These are phyloP conservation scores for Cyclophora albipunctata DNA, from an alignment of 2,888 invertebrate genomes.

Conservation along the genomic window DNA sequence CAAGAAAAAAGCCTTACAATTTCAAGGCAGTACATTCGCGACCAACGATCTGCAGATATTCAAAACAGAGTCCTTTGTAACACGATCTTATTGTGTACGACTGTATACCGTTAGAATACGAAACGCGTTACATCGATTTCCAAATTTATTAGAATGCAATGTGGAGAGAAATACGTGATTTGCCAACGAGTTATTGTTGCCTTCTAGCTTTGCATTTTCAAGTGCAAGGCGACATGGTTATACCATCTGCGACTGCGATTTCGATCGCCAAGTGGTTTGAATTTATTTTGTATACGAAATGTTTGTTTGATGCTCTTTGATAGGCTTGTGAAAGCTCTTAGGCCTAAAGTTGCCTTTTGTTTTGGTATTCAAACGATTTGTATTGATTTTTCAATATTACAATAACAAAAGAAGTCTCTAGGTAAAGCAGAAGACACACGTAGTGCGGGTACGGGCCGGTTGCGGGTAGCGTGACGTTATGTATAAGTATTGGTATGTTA, in stretches of 20 bases:
- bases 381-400: no score
- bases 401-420: no score
- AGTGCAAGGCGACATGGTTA: conserved; percentile 21
- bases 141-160: conserved; percentile 72
- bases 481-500: no score
- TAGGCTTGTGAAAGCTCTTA: no score
- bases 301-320: no score
- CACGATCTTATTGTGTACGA: conserved; percentile 69
- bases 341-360: no score
- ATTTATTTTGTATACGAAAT: not conserved
- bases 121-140: conserved; percentile 68
- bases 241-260: conserved; percentile 19
- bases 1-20: conserved; percentile 17
- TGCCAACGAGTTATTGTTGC: conserved; percentile 47
- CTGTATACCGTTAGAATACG: conserved; percentile 44
- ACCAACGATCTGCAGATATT: conserved; percentile 51
- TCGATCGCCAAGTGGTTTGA: conserved; percentile 7
- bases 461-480: no score
- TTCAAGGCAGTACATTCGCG: conserved; percentile 2
- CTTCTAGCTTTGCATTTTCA: conserved; percentile 20
- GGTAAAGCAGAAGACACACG: no score
- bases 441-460: no score
- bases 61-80: conserved; percentile 65
- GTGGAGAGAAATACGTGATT: conserved; percentile 40
- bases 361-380: no score